Percentiles rank a stretch among this genome's conserved stretches.
These are phyloP conservation scores for Hephaestus fuliginosus DNA, from an alignment of 2,797 vertebrate species.

Conservation along the genomic window DNA sequence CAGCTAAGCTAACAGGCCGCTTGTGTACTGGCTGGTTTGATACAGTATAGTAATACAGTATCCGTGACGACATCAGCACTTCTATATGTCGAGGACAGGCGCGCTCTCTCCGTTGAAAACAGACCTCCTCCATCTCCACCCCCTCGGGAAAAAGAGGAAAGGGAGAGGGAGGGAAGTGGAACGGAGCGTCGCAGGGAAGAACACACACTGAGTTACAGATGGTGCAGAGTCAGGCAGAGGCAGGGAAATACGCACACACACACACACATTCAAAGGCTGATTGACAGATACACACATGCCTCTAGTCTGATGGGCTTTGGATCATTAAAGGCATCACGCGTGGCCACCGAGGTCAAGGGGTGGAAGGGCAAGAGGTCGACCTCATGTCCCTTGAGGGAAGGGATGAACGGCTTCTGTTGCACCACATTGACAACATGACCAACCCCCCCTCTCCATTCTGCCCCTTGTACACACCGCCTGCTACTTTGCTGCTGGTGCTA, in stretches of 20 bases:
- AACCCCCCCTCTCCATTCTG: background rate
- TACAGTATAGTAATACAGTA: background rate
- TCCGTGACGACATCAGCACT: background rate
- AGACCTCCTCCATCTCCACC: background rate
- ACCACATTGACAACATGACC: constrained; percentile 12
- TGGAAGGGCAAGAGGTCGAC: constrained; percentile 8
- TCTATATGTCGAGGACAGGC: constrained; percentile 8
- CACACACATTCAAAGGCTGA: constrained; percentile 16
- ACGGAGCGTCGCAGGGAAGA: constrained; percentile 35
- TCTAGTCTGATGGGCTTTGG: background rate
- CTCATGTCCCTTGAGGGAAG: constrained; percentile 19
- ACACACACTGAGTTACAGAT: constrained; percentile 46
- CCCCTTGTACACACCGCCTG: background rate
- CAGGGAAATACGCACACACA: constrained; percentile 32
- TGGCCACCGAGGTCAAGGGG: constrained; percentile 25
- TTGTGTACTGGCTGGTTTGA: background rate
- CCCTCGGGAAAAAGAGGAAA: constrained; percentile 24
- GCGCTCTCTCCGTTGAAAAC: background rate
- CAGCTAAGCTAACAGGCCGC: background rate
- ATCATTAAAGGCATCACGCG: background rate
- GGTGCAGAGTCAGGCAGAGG: constrained; percentile 23
- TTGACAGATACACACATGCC: background rate
- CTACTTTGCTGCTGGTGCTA: background rate
- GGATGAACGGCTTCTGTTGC: constrained; percentile 18
- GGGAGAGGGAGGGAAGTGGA: constrained; percentile 31